A percentile compares a stretch with the other conserved stretches of the same genome.
phyloP scores from a whole-genome alignment of 1,140 invertebrate species.

The Gonioctena quinquepunctata region DNA sequence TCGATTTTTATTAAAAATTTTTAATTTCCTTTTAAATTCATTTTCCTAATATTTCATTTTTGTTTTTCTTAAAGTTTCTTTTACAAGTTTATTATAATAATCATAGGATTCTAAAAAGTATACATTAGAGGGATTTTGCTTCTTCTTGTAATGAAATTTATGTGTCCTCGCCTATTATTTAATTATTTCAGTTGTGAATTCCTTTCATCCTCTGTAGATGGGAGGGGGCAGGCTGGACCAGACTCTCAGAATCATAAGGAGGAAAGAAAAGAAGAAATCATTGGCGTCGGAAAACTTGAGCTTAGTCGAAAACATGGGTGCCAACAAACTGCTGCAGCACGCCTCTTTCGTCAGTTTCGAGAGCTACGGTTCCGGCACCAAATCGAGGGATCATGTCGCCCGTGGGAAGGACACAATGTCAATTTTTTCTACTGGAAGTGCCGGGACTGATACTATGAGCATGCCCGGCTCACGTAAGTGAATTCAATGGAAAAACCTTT shows the following conservation, averaged over 20 bases:
- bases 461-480: neutral
- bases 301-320: neutral
- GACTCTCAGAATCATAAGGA: constrained; percentile 7
- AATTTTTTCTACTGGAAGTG: neutral
- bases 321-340: neutral
- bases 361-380: neutral
- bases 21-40: too few species aligned
- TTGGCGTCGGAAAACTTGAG: neutral
- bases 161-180: too few species aligned
- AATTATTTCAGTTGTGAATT: too few species aligned
- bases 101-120: too few species aligned
- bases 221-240: constrained; percentile 28
- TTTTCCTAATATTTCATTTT: too few species aligned
- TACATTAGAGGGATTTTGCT: too few species aligned
- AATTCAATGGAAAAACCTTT: neutral
- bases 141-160: too few species aligned
- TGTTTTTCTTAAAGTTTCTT: too few species aligned
- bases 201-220: too few species aligned
- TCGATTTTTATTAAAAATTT: too few species aligned
- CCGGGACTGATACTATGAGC: neutral
- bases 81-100: too few species aligned
- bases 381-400: neutral
- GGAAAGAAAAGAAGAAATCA: neutral
- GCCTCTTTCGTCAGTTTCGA: neutral
- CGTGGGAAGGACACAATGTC: neutral